A percentile compares a stretch with the other conserved stretches of the same genome.
Evolutionary conservation across 2,888 invertebrate genomes (phyloP).

Genomic region (Epinotia brunnichana): DNA sequence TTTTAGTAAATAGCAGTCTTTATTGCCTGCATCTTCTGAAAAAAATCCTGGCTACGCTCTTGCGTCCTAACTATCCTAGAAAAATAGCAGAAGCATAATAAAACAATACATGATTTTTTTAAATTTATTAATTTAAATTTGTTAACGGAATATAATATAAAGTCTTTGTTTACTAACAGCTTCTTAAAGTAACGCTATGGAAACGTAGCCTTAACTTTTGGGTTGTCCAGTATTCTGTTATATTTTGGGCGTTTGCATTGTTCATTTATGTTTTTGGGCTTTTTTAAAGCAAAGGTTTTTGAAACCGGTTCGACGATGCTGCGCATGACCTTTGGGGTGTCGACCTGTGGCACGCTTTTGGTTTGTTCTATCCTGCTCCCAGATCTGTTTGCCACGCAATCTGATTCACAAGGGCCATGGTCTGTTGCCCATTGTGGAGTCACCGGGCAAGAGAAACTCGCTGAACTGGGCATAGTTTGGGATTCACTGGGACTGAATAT

Average conservation of each 20-base stretch:
- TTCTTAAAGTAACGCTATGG: background rate
- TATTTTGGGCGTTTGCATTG: background rate
- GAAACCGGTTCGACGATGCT: slow-evolving; percentile 12
- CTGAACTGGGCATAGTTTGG: background rate
- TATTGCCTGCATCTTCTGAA: background rate
- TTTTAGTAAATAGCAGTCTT: no score
- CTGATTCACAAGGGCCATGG: slow-evolving; percentile 7
- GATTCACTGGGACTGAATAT: background rate
- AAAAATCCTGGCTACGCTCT: background rate
- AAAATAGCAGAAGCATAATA: background rate
- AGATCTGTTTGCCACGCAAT: background rate
- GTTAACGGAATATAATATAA: background rate
- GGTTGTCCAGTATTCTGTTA: background rate
- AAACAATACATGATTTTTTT: background rate
- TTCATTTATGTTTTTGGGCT: background rate
- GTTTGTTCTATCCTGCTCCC: background rate
- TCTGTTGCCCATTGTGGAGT: slow-evolving; percentile 5
- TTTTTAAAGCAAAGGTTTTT: background rate
- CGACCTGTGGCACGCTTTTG: background rate
- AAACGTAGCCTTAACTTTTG: slow-evolving; percentile 12
- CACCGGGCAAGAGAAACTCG: background rate
- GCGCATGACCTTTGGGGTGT: background rate
- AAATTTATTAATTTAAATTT: background rate
- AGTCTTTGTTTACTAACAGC: background rate
- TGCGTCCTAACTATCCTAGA: background rate